Base-by-base conservation (phyloP, 2,113 vertebrate species). In the Cebidichthys violaceus region DNA sequence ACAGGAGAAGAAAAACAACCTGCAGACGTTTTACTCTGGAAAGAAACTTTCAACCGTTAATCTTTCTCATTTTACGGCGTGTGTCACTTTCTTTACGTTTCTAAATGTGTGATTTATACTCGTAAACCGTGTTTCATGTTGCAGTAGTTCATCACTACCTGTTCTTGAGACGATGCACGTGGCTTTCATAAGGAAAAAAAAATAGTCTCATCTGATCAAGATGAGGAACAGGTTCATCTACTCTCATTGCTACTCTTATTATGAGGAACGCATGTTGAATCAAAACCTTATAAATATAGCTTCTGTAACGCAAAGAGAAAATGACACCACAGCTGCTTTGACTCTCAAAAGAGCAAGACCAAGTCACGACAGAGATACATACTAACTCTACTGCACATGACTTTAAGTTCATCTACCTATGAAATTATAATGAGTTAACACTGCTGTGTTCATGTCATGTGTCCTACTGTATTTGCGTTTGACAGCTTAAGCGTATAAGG, bases 111-210 rank as follows among this genome's bases (percentile, higher is more conserved):
- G 57, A 41, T 71, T 70, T 70, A 41, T 66, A 37, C 69, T 37
- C 50, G 22, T 14, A 33, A 66, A 10, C 15, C 11, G 7, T 77
- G 64, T 65, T 59, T 70, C 31, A 54, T 29, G 11, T 61, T 60
- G 18, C 6, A 37, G 61, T 45, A 27, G 9, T 59, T 65, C 27
- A 59, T 52, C 5, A 47, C 37, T 59, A 45, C 45, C 55, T 64
- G 64, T 64, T 74, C 10, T 79, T 39, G 37, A 60, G 39, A 47
- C 76, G 39, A 66, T 31, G 45, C 45, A 45, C 59, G 10, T 47
- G n/a, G 47, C 37, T 61, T 20, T 60, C 20, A 64, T 27, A 73
- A n/a, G n/a, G 57, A 62, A 60, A 43, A 37, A 52, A 11, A 60
- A 43, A 37, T 35, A 11, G 35, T 4, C 67, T 47, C 9, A 4